Base-by-base conservation (phyloP, 2,888 invertebrate species). In the Ariolimax columbianus region DNA sequence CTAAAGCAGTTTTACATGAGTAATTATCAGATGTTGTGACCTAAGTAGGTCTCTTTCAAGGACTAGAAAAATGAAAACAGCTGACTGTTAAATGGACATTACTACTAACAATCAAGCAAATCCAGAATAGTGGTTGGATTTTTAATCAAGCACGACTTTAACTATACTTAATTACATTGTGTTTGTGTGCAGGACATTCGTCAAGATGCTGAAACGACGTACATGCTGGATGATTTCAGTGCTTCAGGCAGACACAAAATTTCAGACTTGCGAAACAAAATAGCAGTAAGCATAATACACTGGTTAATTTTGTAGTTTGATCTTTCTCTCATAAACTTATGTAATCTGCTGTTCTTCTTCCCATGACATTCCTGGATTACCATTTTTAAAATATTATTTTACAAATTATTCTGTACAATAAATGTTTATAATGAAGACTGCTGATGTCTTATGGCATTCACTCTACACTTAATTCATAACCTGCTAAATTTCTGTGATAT, bases 211-310 rank as follows among this genome's bases (percentile, higher is more conserved):
- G 90, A 91, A 43, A 89, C 91, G 23, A 77, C 87, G 36, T 90
- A 90, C 36, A 87, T 88, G n/a, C 88, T 93, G 26, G 92, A 92
- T 73, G 90, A 92, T 43, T 87, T 92, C n/a, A 93, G 92, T 87
- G 85, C 87, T 68, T 87, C 89, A 75, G 92, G 91, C 7, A 86
- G 91, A 84, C 89, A 90, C 30, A 91, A 90, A 75, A 87, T 93
- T 7, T 87, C 88, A 40, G 90, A 91, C 63, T 88, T 93, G 30
- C 90, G 92, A 68, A 87, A 83, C 40, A 93, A 91, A 88, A 91
- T 93, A 83, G 90, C 92, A 88, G 93, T 92, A 88, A 86, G 88
- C 85, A 70, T 30, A 43, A 47, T 47, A 30, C 47, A 23, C 14
- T 47, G 9, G 9, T 38, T 30, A 6, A 75, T 47, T 47, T 75